Conservation (phyloP, 2,888 invertebrate species). For the Ceratothoa steindachneri region DNA sequence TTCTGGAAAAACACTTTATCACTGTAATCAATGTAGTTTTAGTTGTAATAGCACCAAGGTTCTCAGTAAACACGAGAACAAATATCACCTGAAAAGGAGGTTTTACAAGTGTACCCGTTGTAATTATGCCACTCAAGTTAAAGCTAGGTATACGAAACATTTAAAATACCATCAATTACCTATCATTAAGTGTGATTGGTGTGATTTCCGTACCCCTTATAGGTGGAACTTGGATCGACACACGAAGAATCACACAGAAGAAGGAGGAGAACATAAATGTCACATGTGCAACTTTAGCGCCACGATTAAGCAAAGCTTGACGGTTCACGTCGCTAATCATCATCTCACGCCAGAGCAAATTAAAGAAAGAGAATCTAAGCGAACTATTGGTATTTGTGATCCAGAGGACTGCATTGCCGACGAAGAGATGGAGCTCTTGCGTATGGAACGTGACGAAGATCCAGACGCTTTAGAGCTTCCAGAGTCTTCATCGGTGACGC, state of each 20-base stretch:
- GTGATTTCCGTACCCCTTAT: constrained; percentile 87
- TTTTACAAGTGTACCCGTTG: constrained; percentile 85
- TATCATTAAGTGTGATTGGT: constrained; percentile 88
- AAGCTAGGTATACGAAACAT: constrained; percentile 83
- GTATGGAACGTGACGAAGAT: constrained; percentile 45
- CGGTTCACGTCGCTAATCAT: constrained; percentile 79
- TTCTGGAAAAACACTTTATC: constrained; percentile 12
- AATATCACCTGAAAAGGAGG: constrained; percentile 71
- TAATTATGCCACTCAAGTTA: constrained; percentile 84
- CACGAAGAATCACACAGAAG: constrained; percentile 81
- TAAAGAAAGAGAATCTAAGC: constrained; percentile 35
- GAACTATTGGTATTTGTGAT: constrained; percentile 42
- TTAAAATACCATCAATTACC: constrained; percentile 91
- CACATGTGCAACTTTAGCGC: constrained; percentile 84
- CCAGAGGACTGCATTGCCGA: constrained; percentile 33
- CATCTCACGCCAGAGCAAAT: constrained; percentile 48
- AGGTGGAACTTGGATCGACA: constrained; percentile 89
- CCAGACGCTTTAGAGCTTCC: constrained; percentile 37
- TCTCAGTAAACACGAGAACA: constrained; percentile 66
- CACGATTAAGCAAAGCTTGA: constrained; percentile 84
- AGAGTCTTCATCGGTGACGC: constrained; percentile 6
- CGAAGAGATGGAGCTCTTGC: constrained; percentile 39
- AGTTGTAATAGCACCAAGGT: constrained; percentile 64
- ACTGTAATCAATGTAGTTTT: constrained; percentile 66
- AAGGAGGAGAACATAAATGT: constrained; percentile 73